phyloP scores from a whole-genome alignment of 2,797 vertebrate species.

The Aeoliscus strigatus region DNA sequence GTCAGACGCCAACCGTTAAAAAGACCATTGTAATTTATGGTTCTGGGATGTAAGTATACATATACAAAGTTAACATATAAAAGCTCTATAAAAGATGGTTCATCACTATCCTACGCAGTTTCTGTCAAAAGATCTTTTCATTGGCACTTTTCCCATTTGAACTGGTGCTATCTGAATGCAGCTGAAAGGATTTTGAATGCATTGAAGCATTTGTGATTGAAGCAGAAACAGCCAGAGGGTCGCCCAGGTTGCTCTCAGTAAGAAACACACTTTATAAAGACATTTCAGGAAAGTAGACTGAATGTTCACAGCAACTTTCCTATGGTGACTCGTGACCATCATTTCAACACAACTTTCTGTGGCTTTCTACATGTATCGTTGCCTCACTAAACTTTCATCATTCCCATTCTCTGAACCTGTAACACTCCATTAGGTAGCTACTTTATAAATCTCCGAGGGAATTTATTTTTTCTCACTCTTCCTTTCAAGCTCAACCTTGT shows the following conservation, averaged over 20 bases:
- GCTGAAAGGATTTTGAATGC: background rate
- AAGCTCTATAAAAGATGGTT: too few species aligned
- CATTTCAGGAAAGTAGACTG: background rate
- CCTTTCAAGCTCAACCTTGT: too few species aligned
- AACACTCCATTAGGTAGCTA: too few species aligned
- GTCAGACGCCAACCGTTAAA: too few species aligned
- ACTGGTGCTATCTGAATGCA: background rate
- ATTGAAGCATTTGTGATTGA: background rate
- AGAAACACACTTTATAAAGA: slow-evolving; percentile 4
- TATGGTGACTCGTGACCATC: slow-evolving; percentile 1
- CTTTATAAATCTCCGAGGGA: too few species aligned
- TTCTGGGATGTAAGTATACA: too few species aligned
- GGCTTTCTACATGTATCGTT: too few species aligned
- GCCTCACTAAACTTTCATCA: too few species aligned
- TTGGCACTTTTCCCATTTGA: background rate
- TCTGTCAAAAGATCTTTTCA: background rate
- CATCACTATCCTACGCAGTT: background rate
- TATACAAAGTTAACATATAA: too few species aligned
- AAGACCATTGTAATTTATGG: too few species aligned
- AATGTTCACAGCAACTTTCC: slow-evolving; percentile 10
- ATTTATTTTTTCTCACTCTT: too few species aligned
- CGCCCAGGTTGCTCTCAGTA: background rate
- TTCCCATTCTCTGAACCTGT: too few species aligned
- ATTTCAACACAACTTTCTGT: slow-evolving; percentile 1
- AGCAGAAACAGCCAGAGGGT: background rate